Percentiles rank a stretch among this genome's conserved stretches.
phyloP scores from a whole-genome alignment of 2,888 invertebrate species.

The Campoletis raptor region DNA sequence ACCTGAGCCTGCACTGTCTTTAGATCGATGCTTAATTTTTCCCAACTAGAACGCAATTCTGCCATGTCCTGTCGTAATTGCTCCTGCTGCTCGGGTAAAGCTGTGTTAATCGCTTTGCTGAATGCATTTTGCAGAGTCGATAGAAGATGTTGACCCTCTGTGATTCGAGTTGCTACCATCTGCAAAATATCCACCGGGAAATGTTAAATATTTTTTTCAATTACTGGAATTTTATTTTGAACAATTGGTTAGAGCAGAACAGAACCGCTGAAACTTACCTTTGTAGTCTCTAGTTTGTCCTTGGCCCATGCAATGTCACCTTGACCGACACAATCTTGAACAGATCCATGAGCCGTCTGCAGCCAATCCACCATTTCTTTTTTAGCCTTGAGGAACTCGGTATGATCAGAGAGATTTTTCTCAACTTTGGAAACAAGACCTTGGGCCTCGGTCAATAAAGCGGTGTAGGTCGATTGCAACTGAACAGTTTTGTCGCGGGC shows the following conservation, averaged over 20 bases:
- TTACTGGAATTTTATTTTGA: background rate
- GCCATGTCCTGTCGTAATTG: conserved; percentile 91
- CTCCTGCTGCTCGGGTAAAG: conserved; percentile 93
- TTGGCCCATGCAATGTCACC: conserved; percentile 92
- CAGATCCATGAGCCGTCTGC: conserved; percentile 91
- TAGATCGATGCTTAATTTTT: conserved; percentile 94
- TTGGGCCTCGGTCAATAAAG: conserved; percentile 92
- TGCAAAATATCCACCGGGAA: conserved; percentile 64
- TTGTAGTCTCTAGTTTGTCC: conserved; percentile 93
- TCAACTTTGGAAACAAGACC: conserved; percentile 94
- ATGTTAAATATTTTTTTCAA: background rate
- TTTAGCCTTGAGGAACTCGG: conserved; percentile 95
- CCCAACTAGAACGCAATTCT: conserved; percentile 94
- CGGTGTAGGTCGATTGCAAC: conserved; percentile 93
- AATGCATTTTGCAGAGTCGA: conserved; percentile 94
- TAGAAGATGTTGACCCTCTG: conserved; percentile 94
- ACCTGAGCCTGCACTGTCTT: conserved; percentile 94
- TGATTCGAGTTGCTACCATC: conserved; percentile 89
- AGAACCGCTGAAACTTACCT: conserved; percentile 85
- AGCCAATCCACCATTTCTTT: conserved; percentile 94
- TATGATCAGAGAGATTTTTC: conserved; percentile 95
- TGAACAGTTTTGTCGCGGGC: conserved; percentile 95
- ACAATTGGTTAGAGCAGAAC: background rate
- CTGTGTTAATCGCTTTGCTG: conserved; percentile 93
- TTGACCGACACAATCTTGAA: conserved; percentile 93